Conservation (phyloP, 2,888 invertebrate species). For the Cosmopolites sordidus region DNA sequence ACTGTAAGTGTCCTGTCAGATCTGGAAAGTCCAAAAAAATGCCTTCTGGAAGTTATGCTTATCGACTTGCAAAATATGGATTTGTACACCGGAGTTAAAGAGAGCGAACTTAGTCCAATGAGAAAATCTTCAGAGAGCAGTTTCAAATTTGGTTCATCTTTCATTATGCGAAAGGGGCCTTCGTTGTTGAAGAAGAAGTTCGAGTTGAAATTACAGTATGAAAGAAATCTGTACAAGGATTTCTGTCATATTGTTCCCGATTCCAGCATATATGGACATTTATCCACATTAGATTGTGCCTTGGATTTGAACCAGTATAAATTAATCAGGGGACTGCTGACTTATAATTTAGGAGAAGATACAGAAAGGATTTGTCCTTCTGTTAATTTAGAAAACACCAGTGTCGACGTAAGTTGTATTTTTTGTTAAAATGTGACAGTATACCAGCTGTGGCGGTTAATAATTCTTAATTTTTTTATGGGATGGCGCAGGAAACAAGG, state of each 20-base stretch:
- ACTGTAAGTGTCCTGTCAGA: conserved; percentile 50
- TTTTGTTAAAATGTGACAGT: background rate
- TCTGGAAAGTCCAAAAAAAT: conserved; percentile 49
- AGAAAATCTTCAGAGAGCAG: conserved; percentile 29
- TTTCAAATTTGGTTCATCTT: conserved; percentile 51
- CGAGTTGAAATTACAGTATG: conserved; percentile 72
- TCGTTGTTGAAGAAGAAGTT: conserved; percentile 80
- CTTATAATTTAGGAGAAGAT: conserved; percentile 85
- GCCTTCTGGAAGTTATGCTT: conserved; percentile 70
- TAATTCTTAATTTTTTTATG: no score
- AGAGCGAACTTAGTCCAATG: conserved; percentile 32
- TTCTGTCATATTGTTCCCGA: conserved; percentile 63
- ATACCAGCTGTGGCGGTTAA: no score
- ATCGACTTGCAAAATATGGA: conserved; percentile 73
- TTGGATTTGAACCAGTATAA: conserved; percentile 83
- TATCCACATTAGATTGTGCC: conserved; percentile 79
- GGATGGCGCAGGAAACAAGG: no score
- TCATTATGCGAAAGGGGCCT: conserved; percentile 55
- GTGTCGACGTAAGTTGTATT: conserved; percentile 31
- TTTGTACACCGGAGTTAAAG: conserved; percentile 60
- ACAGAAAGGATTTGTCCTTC: conserved; percentile 61
- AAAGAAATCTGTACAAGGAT: conserved; percentile 70
- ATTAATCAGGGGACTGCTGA: conserved; percentile 78
- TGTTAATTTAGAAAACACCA: conserved; percentile 36
- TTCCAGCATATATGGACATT: conserved; percentile 76